phyloP scores from a whole-genome alignment of 2,797 vertebrate species.

The Gymnopithys bicolor region DNA sequence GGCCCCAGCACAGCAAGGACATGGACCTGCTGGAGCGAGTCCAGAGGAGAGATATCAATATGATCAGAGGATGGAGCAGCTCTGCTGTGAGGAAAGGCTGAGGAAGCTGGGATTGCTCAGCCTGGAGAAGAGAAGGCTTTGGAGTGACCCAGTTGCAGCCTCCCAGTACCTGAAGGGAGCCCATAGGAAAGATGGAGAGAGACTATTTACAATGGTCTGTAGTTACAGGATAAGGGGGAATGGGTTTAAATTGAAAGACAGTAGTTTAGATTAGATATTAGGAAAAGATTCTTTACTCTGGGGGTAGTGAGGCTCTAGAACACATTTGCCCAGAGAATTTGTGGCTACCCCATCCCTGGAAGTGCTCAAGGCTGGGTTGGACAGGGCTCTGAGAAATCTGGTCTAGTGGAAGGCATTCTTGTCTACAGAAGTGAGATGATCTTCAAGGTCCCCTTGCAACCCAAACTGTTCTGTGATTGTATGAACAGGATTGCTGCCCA shows the following conservation, averaged over 20 bases:
- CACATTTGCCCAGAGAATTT: neutral
- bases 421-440: neutral
- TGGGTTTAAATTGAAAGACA: neutral
- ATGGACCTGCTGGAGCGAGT: neutral
- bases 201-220: neutral
- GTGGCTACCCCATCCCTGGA: neutral
- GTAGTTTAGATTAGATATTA: neutral
- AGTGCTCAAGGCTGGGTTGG: neutral
- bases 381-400: neutral
- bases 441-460: neutral
- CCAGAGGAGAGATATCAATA: neutral
- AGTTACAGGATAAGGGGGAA: neutral
- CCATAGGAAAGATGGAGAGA: neutral
- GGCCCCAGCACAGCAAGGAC: neutral
- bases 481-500: neutral
- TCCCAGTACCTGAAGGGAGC: neutral
- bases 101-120: neutral
- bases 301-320: neutral
- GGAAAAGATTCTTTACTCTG: neutral
- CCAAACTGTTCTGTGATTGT: neutral
- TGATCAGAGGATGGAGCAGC: neutral
- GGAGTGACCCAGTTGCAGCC: neutral
- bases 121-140: neutral
- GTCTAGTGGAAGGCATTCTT: neutral
- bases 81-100: neutral